Percentiles rank a stretch among this genome's conserved stretches.
Conservation (phyloP, 2,113 vertebrate species). For the Charadrius vociferus region DNA sequence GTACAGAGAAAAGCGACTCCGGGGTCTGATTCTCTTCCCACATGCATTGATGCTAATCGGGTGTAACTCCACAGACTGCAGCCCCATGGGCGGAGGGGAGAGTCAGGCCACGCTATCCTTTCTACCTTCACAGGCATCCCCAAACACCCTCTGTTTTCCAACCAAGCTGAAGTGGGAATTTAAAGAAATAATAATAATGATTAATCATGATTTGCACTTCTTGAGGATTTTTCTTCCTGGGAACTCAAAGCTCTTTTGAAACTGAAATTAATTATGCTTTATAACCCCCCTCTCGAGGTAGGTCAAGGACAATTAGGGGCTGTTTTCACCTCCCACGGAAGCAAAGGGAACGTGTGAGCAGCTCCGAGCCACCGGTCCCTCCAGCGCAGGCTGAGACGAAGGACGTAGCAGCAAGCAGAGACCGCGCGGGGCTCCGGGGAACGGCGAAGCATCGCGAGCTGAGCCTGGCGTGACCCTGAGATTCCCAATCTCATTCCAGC, state of each 20-base stretch:
- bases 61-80: not conserved
- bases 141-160: conserved; percentile 10
- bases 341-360: not conserved
- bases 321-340: not conserved
- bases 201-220: conserved; percentile 47
- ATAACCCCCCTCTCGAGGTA: not conserved
- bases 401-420: not conserved
- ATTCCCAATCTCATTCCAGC: not conserved
- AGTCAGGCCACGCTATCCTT: not conserved
- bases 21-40: not conserved
- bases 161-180: not conserved
- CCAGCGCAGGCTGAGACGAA: not conserved
- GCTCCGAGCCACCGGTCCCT: not conserved
- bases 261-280: conserved; percentile 39
- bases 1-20: not conserved
- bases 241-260: not conserved
- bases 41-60: not conserved
- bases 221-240: not conserved
- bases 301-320: conserved; percentile 48
- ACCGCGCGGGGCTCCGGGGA: rapidly evolving
- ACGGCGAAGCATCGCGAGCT: not conserved
- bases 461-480: not conserved
- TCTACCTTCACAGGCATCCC: not conserved
- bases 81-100: not conserved
- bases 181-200: conserved; percentile 40